A percentile compares a stretch with the other conserved stretches of the same genome.
Evolutionary conservation across 2,888 invertebrate species (phyloP).

Genomic region (Beris morrisii): DNA sequence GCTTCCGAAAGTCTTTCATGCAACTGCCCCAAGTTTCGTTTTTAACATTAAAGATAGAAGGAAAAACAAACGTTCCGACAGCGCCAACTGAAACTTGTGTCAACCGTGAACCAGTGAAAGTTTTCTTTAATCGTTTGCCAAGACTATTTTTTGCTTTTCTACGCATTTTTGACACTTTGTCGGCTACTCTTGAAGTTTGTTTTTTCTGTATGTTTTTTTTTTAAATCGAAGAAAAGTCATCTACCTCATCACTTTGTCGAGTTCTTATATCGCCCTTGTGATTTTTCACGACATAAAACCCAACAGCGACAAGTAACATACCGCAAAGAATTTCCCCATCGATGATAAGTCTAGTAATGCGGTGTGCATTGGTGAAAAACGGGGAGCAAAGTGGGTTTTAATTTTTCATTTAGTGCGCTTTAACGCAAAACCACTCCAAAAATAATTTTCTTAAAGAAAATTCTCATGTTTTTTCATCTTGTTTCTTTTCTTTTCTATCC

Average conservation of each 20-base stretch:
- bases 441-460: too few species aligned
- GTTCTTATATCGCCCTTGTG: not conserved
- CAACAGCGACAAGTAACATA: too few species aligned
- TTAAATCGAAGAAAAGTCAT: slow-evolving; percentile 4
- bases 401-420: too few species aligned
- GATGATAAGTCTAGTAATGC: too few species aligned
- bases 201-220: not conserved
- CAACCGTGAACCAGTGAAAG: slow-evolving; percentile 5
- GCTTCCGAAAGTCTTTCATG: not conserved
- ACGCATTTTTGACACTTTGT: too few species aligned
- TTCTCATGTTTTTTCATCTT: too few species aligned
- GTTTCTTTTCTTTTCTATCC: too few species aligned
- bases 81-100: not conserved
- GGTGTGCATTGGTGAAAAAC: too few species aligned
- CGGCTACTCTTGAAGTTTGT: not conserved
- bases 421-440: too few species aligned
- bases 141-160: not conserved
- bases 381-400: too few species aligned
- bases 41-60: not conserved
- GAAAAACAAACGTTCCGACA: not conserved
- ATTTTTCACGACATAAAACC: too few species aligned
- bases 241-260: not conserved
- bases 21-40: not conserved
- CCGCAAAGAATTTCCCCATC: too few species aligned
- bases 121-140: slow-evolving; percentile 17